Conservation (phyloP, 2,113 vertebrate genomes). For the Cheirogaleus medius region DNA sequence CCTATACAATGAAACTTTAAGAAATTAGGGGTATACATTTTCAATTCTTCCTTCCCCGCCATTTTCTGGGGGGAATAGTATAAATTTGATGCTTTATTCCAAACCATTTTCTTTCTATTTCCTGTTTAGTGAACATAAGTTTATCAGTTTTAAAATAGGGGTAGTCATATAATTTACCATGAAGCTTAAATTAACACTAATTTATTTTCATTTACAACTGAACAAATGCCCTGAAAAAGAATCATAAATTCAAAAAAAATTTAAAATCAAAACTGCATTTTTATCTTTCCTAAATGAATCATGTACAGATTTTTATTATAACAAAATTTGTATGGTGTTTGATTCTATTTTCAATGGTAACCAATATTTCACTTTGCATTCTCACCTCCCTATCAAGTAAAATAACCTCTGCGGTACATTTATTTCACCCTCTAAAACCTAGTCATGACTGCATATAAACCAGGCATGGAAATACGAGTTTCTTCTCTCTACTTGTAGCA, state of each 20-base stretch:
- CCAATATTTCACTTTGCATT: not conserved
- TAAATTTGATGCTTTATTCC: slow-evolving; percentile 15
- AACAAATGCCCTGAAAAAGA: not conserved
- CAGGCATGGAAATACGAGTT: not conserved
- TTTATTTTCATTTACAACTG: not conserved
- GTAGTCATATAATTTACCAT: not conserved
- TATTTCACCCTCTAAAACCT: not conserved
- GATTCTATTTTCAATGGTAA: not conserved
- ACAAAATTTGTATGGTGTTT: not conserved
- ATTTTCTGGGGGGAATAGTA: not conserved
- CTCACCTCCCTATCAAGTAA: not conserved
- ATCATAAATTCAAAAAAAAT: not conserved
- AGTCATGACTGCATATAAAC: not conserved
- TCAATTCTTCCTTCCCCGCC: not conserved
- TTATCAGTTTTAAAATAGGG: slow-evolving; percentile 12
- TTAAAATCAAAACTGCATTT: not conserved
- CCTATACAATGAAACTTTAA: slow-evolving; percentile 1
- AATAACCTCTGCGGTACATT: not conserved
- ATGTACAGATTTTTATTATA: not conserved
- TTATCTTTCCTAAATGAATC: not conserved
- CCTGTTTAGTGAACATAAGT: not conserved
- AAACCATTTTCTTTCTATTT: not conserved
- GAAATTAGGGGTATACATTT: not conserved
- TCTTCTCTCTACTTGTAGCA: not conserved
- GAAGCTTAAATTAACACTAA: slow-evolving; percentile 9